phyloP scores from a whole-genome alignment of 1,140 invertebrate genomes.

The Tetraneura akinire region DNA sequence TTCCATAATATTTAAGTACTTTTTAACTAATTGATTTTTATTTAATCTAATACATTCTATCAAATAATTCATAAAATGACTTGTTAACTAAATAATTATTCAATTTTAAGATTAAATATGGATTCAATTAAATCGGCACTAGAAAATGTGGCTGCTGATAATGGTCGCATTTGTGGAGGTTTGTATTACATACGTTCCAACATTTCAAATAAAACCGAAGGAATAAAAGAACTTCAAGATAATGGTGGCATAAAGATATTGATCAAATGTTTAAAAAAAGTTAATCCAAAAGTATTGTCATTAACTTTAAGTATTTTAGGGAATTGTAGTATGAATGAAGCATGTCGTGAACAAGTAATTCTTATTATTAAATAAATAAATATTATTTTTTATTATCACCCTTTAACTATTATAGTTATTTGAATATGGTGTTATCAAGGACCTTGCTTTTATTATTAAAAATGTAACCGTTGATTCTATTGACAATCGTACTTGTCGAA shows the following conservation, averaged over 20 bases:
- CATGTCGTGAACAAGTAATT: slow-evolving; percentile 54
- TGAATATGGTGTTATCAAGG: slow-evolving; percentile 50
- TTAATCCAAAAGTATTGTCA: slow-evolving; percentile 55
- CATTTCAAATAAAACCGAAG: slow-evolving; percentile 52
- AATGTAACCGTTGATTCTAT: slow-evolving; percentile 53
- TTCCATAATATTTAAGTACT: too few relatives aligned
- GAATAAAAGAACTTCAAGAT: slow-evolving; percentile 51
- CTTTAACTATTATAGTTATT: slow-evolving; percentile 51
- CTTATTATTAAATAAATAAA: background rate
- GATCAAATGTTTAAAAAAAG: slow-evolving; percentile 53
- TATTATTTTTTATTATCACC: background rate
- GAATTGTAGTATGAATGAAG: slow-evolving; percentile 54
- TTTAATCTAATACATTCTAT: too few relatives aligned
- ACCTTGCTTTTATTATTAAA: slow-evolving; percentile 52
- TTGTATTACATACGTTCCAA: slow-evolving; percentile 53
- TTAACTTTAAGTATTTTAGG: slow-evolving; percentile 55
- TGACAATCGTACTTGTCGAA: slow-evolving; percentile 53
- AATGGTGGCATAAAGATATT: slow-evolving; percentile 53
- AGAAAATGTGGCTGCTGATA: slow-evolving; percentile 27
- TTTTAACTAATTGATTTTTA: too few relatives aligned
- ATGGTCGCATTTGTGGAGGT: slow-evolving; percentile 38
- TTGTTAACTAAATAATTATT: background rate
- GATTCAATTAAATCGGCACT: slow-evolving; percentile 32
- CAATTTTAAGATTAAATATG: slow-evolving; percentile 34
- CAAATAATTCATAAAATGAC: too few relatives aligned